These are phyloP conservation scores for Euproctis similis DNA, from an alignment of 2,888 invertebrate species.

Conservation along the genomic window DNA sequence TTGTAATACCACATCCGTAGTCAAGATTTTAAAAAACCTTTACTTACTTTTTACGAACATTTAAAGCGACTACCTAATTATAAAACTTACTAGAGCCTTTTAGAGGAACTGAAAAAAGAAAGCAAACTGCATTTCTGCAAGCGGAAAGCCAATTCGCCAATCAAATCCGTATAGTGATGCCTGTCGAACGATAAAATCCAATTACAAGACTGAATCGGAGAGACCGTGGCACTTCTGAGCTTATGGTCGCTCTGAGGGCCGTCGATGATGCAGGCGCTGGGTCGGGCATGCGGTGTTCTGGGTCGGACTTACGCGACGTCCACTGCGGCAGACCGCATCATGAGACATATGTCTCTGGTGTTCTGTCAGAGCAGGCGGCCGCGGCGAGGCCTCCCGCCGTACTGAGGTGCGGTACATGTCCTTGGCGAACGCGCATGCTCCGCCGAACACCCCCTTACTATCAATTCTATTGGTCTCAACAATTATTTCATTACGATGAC, in stretches of 20 bases:
- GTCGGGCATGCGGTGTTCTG: constrained; percentile 56
- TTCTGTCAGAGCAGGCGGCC: constrained; percentile 45
- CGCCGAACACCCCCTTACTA: constrained; percentile 51
- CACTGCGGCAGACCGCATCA: constrained; percentile 61
- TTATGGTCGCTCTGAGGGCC: constrained; percentile 60
- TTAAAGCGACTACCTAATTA: constrained; percentile 62
- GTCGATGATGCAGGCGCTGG: constrained; percentile 43
- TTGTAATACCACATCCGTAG: constrained; percentile 31
- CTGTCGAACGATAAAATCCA: constrained; percentile 71
- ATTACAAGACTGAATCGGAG: constrained; percentile 73
- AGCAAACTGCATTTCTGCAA: constrained; percentile 67
- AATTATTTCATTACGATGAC: constrained; percentile 41
- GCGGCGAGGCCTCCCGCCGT: constrained; percentile 60
- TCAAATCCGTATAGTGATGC: constrained; percentile 64
- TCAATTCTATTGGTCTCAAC: constrained; percentile 47
- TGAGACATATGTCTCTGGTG: constrained; percentile 31
- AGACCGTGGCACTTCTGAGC: constrained; percentile 66
- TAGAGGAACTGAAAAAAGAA: constrained; percentile 49
- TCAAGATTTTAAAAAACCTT: too few species aligned
- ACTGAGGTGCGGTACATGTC: constrained; percentile 68
- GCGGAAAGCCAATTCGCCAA: constrained; percentile 69
- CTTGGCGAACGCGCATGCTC: constrained; percentile 65
- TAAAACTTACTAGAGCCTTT: constrained; percentile 47
- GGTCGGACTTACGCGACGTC: constrained; percentile 45
- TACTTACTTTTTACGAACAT: constrained; percentile 36